Percentiles rank a stretch among this genome's conserved stretches.
Evolutionary conservation across 2,888 invertebrate species (phyloP).

Genomic region (Ditula angustiorana): DNA sequence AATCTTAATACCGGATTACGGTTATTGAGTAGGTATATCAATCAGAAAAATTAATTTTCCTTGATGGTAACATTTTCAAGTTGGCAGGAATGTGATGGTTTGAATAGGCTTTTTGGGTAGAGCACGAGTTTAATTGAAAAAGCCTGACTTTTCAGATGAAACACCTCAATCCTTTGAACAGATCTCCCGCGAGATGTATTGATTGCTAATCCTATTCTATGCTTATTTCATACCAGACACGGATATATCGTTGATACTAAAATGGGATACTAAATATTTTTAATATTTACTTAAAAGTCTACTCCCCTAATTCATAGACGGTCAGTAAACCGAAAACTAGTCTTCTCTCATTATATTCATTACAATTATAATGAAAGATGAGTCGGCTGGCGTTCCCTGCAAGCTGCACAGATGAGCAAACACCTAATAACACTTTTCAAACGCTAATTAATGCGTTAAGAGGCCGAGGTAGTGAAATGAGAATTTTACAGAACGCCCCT

Average conservation of each 20-base stretch:
- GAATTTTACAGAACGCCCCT: conserved; percentile 41
- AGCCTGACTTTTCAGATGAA: conserved; percentile 6
- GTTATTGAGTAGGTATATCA: conserved; percentile 13
- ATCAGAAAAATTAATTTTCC: conserved; percentile 22
- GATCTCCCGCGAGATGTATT: not conserved
- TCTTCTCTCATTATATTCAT: not conserved
- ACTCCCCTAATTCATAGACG: too few species aligned
- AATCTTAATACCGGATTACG: conserved; percentile 27
- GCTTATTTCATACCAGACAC: too few species aligned
- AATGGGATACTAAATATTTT: too few species aligned
- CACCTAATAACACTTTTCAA: conserved; percentile 26
- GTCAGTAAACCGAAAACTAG: too few species aligned
- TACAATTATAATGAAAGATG: not conserved
- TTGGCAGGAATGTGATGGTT: not conserved
- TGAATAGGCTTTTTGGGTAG: conserved; percentile 2
- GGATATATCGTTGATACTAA: too few species aligned
- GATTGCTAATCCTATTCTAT: not conserved
- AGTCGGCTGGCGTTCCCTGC: not conserved
- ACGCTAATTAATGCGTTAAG: conserved; percentile 35
- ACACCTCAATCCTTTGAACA: conserved; percentile 15
- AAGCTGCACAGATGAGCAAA: conserved; percentile 25
- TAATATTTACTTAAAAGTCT: too few species aligned
- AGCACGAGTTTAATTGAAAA: not conserved
- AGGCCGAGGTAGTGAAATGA: conserved; percentile 22
- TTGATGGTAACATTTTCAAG: not conserved